Base-by-base conservation (phyloP, 92 coral and sea anemone genomes). In the Zoanthus solanderi region DNA sequence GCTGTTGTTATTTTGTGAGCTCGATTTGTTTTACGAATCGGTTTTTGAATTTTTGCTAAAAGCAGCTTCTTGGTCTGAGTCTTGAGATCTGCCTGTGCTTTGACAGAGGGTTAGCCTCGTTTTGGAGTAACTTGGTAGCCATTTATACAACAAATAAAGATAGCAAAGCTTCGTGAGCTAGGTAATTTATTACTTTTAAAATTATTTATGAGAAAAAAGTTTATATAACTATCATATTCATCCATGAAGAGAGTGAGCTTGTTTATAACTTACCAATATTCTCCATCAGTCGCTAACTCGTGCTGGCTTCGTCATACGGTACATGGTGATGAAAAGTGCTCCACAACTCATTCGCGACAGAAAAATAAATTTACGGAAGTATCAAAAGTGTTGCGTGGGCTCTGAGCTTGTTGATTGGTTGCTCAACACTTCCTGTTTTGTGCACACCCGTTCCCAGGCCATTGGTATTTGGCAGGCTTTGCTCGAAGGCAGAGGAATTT, bases 381-480 rank as follows among this genome's bases (percentile, higher is more conserved):
- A 83, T 89, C 84, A 78, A 18, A 79, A 78, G 61, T 91, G 94
- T 85, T 95, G 94, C 68, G 87, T 91, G 80, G 98, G 98, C 71
- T 90, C 91, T 1, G 94, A 95, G 60, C 93, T 94, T 0, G 90
- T 95, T 48, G 94, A 89, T 72, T 95, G 98, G 98, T 77, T 95
- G 79, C 75, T 85, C 7, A 77, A 84, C 60, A 75, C 81, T 31
- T 91, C 93, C 16, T 79, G 94, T 11, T 90, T 90, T 11, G 98
- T 95, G 78, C 94, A 95, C 88, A 90, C 96, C 48, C 93, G 96
- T 7, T 93, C 88, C 69, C 98, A 95, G 77, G 94, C 96, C 16
- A 76, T 89, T 18, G 87, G 93, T 44, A 87, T 90, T 86, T 89
- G 93, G 73, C 98, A 95, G 92, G 96, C 96, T 18, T 79, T 95